A percentile compares a stretch with the other conserved stretches of the same genome.
Conservation (phyloP, 2,797 vertebrate species). For the Acanthopagrus latus region DNA sequence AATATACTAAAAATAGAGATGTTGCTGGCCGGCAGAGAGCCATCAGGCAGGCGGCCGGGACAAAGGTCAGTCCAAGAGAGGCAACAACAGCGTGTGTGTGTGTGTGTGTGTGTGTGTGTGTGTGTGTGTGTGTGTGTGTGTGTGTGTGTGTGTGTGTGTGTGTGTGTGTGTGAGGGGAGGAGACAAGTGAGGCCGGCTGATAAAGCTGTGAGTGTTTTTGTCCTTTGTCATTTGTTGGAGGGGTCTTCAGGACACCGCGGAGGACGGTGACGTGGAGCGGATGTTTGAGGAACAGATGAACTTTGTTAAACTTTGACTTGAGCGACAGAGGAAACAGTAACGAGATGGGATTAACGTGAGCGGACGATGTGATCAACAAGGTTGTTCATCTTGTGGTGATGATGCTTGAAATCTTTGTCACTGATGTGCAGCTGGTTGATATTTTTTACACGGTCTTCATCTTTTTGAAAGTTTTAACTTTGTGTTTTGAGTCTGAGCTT, state of each 20-base stretch:
- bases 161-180: conserved; percentile 44
- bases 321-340: background rate
- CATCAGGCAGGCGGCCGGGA: conserved; percentile 1
- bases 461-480: background rate
- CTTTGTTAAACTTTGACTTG: conserved; percentile 4
- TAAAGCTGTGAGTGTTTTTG: conserved; percentile 27
- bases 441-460: background rate
- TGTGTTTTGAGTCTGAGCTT: background rate
- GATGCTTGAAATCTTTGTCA: background rate
- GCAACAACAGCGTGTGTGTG: conserved; percentile 31
- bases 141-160: conserved; percentile 8
- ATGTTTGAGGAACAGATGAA: background rate
- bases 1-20: background rate
- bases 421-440: background rate
- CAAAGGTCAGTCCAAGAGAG: conserved; percentile 41
- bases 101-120: background rate
- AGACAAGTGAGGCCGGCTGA: conserved; percentile 35
- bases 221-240: conserved; percentile 15
- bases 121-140: conserved; percentile 10
- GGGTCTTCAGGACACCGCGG: conserved; percentile 15
- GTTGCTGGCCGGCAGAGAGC: background rate
- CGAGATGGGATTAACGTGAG: background rate
- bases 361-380: background rate
- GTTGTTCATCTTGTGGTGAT: background rate
- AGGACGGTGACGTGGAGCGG: background rate